Percentiles rank a stretch among this genome's conserved stretches.
Conservation (phyloP, 2,113 vertebrate genomes). For the Oryzias woworae region DNA sequence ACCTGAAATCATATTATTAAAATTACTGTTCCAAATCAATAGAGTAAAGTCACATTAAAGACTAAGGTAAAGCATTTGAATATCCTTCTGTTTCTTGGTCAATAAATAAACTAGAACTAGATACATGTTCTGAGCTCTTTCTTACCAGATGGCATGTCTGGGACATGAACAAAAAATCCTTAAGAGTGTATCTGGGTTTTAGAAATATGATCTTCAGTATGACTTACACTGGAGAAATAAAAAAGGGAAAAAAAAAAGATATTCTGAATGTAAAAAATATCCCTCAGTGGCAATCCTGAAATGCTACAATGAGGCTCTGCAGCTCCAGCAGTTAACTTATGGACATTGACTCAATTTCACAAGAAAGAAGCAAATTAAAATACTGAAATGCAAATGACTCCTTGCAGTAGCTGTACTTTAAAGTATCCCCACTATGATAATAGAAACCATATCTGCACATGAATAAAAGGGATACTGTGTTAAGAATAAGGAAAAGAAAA, state of each 20-base stretch:
- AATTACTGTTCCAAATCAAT: no score
- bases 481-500: slow-evolving; percentile 1
- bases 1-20: no score
- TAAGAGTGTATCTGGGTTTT: slow-evolving; percentile 33
- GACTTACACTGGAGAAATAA: slow-evolving; percentile 17
- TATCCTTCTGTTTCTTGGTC: not conserved
- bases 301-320: slow-evolving; percentile 36
- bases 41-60: not conserved
- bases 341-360: slow-evolving; percentile 49
- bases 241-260: slow-evolving; percentile 19
- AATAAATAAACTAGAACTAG: slow-evolving; percentile 7
- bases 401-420: slow-evolving; percentile 31
- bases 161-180: slow-evolving; percentile 25
- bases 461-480: not conserved
- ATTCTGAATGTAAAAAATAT: slow-evolving; percentile 41
- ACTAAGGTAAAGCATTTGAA: not conserved
- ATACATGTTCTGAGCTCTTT: slow-evolving; percentile 16
- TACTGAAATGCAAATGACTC: slow-evolving; percentile 59
- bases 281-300: slow-evolving; percentile 16
- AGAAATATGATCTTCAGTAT: slow-evolving; percentile 33
- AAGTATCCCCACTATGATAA: slow-evolving; percentile 26
- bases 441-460: slow-evolving; percentile 16
- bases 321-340: slow-evolving; percentile 25
- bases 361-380: slow-evolving; percentile 51
- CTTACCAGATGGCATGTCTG: slow-evolving; percentile 40